A percentile compares a stretch with the other conserved stretches of the same genome.
Conservation (phyloP, 2,888 invertebrate genomes). For the Folsomia candida region DNA sequence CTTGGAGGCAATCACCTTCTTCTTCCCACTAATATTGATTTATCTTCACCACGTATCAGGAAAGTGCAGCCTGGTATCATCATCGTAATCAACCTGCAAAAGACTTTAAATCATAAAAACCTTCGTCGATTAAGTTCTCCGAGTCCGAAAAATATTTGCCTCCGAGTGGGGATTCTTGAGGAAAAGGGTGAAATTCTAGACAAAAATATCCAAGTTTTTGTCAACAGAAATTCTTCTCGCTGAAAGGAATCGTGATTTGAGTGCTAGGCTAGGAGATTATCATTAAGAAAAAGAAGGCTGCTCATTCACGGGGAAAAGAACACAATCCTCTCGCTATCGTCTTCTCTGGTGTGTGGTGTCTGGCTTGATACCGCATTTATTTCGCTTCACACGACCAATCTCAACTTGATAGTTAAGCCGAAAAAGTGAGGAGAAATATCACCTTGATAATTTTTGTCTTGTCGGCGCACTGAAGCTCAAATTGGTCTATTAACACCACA, state of each 20-base stretch:
- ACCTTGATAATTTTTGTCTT: slow-evolving; percentile 1
- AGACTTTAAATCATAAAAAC: not conserved
- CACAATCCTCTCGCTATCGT: not conserved
- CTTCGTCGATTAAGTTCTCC: not conserved
- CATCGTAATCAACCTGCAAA: not conserved
- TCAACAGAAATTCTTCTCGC: slow-evolving; percentile 5
- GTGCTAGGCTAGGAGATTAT: slow-evolving; percentile 29
- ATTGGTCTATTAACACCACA: slow-evolving; percentile 5
- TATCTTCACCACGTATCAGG: not conserved
- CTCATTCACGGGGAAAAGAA: slow-evolving; percentile 5
- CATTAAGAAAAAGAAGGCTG: slow-evolving; percentile 6
- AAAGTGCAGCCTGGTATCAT: not conserved
- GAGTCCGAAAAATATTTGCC: not conserved
- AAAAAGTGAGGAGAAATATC: not conserved
- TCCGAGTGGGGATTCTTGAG: not conserved
- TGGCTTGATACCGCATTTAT: slow-evolving; percentile 1
- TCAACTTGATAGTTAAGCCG: not conserved
- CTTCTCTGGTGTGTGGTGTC: not conserved
- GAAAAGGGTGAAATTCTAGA: not conserved
- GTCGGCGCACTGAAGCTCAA: not conserved
- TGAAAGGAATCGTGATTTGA: slow-evolving; percentile 35
- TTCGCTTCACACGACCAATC: slow-evolving; percentile 3
- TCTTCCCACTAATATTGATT: not conserved
- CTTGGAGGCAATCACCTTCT: not conserved
- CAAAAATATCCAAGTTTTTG: slow-evolving; percentile 16